Evolutionary conservation across 2,797 vertebrate genomes (phyloP), one percentile per base, ranked within the genome.

Genomic region (Gorsachius magnificus): DNA sequence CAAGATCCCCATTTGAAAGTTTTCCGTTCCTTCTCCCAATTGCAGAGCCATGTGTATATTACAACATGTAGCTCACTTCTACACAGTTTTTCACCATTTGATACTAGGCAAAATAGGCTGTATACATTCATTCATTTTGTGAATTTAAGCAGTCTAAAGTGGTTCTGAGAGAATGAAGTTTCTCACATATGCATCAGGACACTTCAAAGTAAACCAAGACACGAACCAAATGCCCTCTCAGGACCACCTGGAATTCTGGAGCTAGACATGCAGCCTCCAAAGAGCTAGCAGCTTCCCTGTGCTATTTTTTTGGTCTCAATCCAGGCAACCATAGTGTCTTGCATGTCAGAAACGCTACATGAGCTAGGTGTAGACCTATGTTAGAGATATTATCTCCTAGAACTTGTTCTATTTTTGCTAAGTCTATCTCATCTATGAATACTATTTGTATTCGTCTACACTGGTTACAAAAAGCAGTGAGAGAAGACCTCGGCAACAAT

Each of bases 31-130:
- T 74, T 56, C 57, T 45, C 56, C 26, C 4, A 5, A 6, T 11
- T 53, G 16, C 36, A 69, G 26, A 53, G 6, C 22, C 2, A 1
- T 2, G 4, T 19, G 7, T 3, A 0, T 13, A 43, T 31, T 74
- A 77, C 18, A 46, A 28, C 46, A 2, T 28, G 28, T 12, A 28
- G 35, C 13, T 4, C 12, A 48, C 54, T 56, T 58, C 54, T 64
- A 63, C 7, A 21, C 1, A 69, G 18, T 10, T 87, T 90, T 58
- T 54, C 48, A 51, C 15, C 17, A 18, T 26, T 50, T 58, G n/a
- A 77, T 22, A 69, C n/a, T 3, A 74, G 31, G 19, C 6, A 8
- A 74, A 83, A 83, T 4, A 71, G 8, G 35, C 21, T 58, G 11
- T 8, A 36, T 28, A 70, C 45, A 28, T 75, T 31, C 4, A 53